Evolutionary conservation across 1,140 invertebrate species (phyloP), one percentile per base, ranked within the genome.

Genomic region (Anoplolepis gracilipes): DNA sequence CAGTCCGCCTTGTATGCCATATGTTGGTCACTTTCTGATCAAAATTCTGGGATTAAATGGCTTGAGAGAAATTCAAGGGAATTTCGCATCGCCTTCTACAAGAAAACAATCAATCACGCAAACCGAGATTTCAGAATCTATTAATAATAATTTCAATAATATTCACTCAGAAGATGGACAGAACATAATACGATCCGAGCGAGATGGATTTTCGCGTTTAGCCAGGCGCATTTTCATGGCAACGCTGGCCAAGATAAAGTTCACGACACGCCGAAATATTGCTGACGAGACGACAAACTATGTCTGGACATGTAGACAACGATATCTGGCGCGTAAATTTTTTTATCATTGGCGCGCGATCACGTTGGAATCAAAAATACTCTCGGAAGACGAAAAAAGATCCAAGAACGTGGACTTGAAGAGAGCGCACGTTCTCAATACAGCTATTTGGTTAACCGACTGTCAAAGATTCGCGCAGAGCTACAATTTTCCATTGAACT

Each of bases 21-120:
- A 93, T 76, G 94, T 96, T 1, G 95, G 93, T 2, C 93, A 96
- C 78, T 78, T 96, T n/a, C 70, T 96, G 3, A 81, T 86, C 0
- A 93, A 87, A 89, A 72, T 96, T 28, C 87, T 96, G 0, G 89
- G 91, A 57, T 64, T 93, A 1, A 67, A 88, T 73, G n/a, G 73
- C 64, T 46, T 7, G 11, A 46, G n/a, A 13, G 16, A 55, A 53
- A 25, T 72, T 7, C 39, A 13, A 72, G 3, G n/a, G 6, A n/a
- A 28, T 5, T 64, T 22, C 13, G 10, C 3, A 7, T 1, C 5
- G 13, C n/a, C 30, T 5, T 42, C 16, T 39, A 42, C 11, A 65
- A 73, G 1, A 11, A 67, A 5, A 53, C 10, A 49, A 5, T 59
- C 28, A 13, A n/a, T 3, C 11, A 1, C 28, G 13, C 33, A 39